Evolutionary conservation across 2,888 invertebrate species (phyloP).

Genomic region (Drosophila rellima): DNA sequence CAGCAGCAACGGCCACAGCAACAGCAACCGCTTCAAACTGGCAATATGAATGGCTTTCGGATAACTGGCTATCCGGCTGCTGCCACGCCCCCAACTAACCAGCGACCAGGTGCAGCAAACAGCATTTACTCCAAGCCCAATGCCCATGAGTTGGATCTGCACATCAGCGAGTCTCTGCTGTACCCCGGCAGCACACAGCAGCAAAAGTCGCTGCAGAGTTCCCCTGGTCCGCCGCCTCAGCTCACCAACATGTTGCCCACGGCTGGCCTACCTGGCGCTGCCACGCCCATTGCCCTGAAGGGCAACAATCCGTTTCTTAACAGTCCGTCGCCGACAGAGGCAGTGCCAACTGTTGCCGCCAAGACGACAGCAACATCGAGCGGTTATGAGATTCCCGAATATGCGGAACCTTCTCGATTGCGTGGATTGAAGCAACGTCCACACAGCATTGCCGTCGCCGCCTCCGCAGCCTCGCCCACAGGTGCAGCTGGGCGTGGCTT

Average conservation of each 20-base stretch:
- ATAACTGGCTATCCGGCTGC: constrained; percentile 82
- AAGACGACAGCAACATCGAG: constrained; percentile 29
- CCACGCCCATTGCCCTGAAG: constrained; percentile 83
- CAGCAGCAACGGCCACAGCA: constrained; percentile 32
- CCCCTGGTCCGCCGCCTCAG: constrained; percentile 80
- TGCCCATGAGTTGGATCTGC: constrained; percentile 76
- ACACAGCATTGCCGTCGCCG: constrained; percentile 88
- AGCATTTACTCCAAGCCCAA: constrained; percentile 66
- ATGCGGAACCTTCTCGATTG: constrained; percentile 83
- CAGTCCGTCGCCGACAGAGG: constrained; percentile 82
- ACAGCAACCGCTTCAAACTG: constrained; percentile 27
- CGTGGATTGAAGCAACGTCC: constrained; percentile 86
- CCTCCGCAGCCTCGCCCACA: constrained; percentile 40
- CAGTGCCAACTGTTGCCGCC: constrained; percentile 29
- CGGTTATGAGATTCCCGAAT: constrained; percentile 82
- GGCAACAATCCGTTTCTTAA: constrained; percentile 83
- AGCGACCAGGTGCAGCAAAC: constrained; percentile 42
- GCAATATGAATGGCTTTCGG: constrained; percentile 82
- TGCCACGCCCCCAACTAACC: constrained; percentile 57
- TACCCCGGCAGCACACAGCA: constrained; percentile 73
- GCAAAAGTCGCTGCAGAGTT: constrained; percentile 65
- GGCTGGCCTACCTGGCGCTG: constrained; percentile 69
- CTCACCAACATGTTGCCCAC: constrained; percentile 74
- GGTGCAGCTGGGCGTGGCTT: constrained; percentile 57
- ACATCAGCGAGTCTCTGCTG: constrained; percentile 76